phyloP scores from a whole-genome alignment of 2,797 vertebrate species.

The Chloroceryle inda region DNA sequence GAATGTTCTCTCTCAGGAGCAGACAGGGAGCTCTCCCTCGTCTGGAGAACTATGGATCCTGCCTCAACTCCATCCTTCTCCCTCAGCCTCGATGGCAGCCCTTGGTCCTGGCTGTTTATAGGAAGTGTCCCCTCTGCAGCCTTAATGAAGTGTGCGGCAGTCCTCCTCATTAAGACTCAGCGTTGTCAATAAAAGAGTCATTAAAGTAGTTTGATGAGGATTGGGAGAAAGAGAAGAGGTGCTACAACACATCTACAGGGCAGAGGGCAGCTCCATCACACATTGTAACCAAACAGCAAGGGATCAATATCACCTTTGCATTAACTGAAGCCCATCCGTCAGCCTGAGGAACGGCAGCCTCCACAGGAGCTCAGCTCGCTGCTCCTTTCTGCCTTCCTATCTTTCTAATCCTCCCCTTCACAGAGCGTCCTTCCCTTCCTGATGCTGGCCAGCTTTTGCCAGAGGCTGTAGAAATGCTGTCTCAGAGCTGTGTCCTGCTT shows the following conservation, averaged over 20 bases:
- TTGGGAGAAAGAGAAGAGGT: conserved; percentile 69
- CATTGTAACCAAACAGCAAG: conserved; percentile 57
- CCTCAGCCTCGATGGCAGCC: neutral
- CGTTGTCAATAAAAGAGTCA: conserved; percentile 83
- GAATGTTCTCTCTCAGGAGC: neutral
- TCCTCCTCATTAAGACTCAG: conserved; percentile 81
- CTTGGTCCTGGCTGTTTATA: neutral
- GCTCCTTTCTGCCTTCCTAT: conserved; percentile 13
- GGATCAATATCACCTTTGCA: conserved; percentile 78
- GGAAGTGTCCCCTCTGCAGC: conserved; percentile 49
- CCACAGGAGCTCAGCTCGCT: conserved; percentile 36
- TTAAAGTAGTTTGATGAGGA: conserved; percentile 80
- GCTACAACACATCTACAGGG: conserved; percentile 64
- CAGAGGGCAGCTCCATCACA: conserved; percentile 70
- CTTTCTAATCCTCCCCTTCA: neutral
- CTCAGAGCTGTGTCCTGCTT: neutral
- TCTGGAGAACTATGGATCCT: neutral
- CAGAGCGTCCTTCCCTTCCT: neutral
- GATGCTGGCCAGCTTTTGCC: neutral
- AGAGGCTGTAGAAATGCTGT: neutral
- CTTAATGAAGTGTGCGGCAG: conserved; percentile 81
- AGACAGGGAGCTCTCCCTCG: neutral
- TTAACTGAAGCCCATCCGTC: conserved; percentile 67
- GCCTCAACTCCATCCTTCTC: neutral
- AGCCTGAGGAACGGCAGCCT: conserved; percentile 58